Evolutionary conservation across 2,888 invertebrate species (phyloP).

Genomic region (Drosophila quinaria): DNA sequence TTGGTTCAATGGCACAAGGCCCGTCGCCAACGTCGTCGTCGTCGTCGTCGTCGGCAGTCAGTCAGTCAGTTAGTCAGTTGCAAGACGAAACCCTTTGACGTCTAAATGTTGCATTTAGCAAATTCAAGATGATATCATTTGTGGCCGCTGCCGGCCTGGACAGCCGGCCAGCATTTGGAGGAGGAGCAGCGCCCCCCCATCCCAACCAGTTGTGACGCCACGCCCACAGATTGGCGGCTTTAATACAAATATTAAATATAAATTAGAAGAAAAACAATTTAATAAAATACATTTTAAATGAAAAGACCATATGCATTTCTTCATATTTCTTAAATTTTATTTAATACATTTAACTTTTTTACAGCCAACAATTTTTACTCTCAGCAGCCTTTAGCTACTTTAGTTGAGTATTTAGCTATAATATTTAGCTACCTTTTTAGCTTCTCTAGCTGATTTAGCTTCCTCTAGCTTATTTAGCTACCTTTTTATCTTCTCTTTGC

Average conservation of each 20-base stretch:
- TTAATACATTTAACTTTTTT: neutral
- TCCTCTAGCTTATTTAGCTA: constrained; percentile 30
- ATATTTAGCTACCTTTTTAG: constrained; percentile 43
- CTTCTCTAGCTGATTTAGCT: constrained; percentile 28
- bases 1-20: constrained; percentile 75
- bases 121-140: constrained; percentile 9
- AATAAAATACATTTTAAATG: constrained; percentile 35
- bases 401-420: neutral
- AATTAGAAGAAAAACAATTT: neutral
- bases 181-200: constrained; percentile 25
- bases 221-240: constrained; percentile 37
- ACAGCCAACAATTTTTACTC: neutral
- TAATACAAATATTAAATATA: constrained; percentile 26
- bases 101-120: constrained; percentile 75
- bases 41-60: constrained; percentile 12
- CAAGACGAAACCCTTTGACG: constrained; percentile 52
- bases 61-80: constrained; percentile 18
- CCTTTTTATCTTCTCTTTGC: neutral
- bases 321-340: neutral
- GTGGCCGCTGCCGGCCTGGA: constrained; percentile 67
- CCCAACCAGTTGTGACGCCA: constrained; percentile 18
- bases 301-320: constrained; percentile 14
- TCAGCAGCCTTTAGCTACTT: neutral
- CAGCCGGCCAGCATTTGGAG: constrained; percentile 54
- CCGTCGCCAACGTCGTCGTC: constrained; percentile 19